These are phyloP conservation scores for Poecilus cupreus DNA, from an alignment of 2,888 invertebrate genomes.

Conservation along the genomic window DNA sequence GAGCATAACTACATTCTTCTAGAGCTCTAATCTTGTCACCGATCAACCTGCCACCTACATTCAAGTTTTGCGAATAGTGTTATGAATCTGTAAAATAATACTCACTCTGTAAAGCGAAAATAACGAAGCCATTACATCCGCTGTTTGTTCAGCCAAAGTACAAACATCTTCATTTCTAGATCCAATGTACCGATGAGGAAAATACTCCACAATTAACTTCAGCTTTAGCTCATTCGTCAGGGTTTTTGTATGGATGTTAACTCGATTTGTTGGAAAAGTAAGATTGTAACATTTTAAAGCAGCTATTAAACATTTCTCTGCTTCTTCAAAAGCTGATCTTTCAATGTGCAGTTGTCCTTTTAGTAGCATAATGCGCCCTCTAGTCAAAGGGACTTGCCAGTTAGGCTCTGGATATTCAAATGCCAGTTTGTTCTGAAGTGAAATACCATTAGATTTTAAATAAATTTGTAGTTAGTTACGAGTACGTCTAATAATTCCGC, in stretches of 20 bases:
- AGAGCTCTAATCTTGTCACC: too few species aligned
- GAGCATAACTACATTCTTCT: too few species aligned
- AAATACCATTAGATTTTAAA: neutral
- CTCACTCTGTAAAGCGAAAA: conserved; percentile 5
- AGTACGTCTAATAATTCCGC: conserved; percentile 71
- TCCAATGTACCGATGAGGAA: conserved; percentile 26
- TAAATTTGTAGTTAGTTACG: neutral
- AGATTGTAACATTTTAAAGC: conserved; percentile 70
- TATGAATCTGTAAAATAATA: too few species aligned
- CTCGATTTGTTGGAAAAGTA: conserved; percentile 70
- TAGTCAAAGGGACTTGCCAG: conserved; percentile 70
- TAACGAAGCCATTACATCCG: conserved; percentile 1
- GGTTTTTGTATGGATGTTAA: conserved; percentile 43
- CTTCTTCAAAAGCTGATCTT: conserved; percentile 69
- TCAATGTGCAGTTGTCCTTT: conserved; percentile 70
- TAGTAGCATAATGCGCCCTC: conserved; percentile 69
- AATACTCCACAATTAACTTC: conserved; percentile 57
- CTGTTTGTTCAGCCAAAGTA: conserved; percentile 26
- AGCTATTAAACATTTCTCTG: conserved; percentile 67
- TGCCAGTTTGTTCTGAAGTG: conserved; percentile 33
- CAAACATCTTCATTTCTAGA: conserved; percentile 27
- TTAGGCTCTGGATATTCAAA: conserved; percentile 47
- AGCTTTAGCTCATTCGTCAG: conserved; percentile 61
- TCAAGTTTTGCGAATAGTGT: too few species aligned
- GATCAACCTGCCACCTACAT: too few species aligned